A percentile compares a stretch with the other conserved stretches of the same genome.
Conservation (phyloP, 2,888 invertebrate genomes). For the Drosophila acutilabella region DNA sequence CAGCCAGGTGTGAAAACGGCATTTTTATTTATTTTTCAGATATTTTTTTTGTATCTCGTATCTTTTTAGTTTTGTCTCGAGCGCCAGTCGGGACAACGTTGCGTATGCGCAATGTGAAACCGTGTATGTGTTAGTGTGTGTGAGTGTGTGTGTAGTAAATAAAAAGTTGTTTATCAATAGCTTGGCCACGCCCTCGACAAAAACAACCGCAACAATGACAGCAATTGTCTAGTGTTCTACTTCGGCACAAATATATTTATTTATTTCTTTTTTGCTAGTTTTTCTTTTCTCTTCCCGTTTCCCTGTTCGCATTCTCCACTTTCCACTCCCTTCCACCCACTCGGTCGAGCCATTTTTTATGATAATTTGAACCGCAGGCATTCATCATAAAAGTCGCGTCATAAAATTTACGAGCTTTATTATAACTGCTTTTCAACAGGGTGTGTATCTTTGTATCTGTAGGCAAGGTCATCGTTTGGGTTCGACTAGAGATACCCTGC, state of each 20-base stretch:
- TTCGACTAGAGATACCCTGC: conserved; percentile 1
- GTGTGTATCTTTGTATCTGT: conserved; percentile 19
- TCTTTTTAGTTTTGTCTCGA: conserved; percentile 6
- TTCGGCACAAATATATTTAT: conserved; percentile 10
- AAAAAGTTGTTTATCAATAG: conserved; percentile 38
- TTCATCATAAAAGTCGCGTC: conserved; percentile 53
- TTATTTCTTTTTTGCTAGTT: conserved; percentile 25
- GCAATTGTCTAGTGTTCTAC: conserved; percentile 29
- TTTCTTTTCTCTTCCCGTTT: conserved; percentile 4
- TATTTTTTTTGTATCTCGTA: background rate
- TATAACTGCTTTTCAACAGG: conserved; percentile 35
- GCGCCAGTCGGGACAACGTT: conserved; percentile 28
- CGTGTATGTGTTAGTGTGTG: conserved; percentile 3
- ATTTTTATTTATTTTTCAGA: conserved; percentile 48
- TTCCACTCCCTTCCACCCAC: background rate
- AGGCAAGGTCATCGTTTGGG: conserved; percentile 37
- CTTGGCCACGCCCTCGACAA: conserved; percentile 38
- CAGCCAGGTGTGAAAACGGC: conserved; percentile 75
- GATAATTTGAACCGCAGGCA: conserved; percentile 54
- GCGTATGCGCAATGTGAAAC: conserved; percentile 60
- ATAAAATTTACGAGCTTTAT: conserved; percentile 42
- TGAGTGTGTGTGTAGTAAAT: conserved; percentile 21
- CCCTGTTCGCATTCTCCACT: background rate
- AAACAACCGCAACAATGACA: conserved; percentile 32
- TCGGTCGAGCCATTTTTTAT: conserved; percentile 36